phyloP scores from a whole-genome alignment of 2,888 invertebrate genomes.

The Julus scandinavius region DNA sequence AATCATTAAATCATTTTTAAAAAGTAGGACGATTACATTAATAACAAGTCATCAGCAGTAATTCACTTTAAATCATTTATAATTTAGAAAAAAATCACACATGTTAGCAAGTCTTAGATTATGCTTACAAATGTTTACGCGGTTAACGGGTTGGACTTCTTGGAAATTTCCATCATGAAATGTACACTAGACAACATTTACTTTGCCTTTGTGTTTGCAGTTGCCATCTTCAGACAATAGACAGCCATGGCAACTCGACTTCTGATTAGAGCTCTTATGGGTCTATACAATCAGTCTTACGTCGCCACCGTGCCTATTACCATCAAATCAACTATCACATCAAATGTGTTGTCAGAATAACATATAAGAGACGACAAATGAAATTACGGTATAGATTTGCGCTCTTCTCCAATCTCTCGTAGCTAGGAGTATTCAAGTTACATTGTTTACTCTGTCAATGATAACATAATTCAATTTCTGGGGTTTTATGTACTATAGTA shows the following conservation, averaged over 20 bases:
- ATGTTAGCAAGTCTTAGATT: no score
- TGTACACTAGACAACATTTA: no score
- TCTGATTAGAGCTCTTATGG: background rate
- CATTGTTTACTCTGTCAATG: constrained; percentile 17
- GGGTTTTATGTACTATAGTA: background rate
- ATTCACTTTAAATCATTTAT: no score
- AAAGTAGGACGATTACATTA: no score
- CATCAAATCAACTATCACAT: constrained; percentile 23
- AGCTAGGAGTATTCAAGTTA: background rate
- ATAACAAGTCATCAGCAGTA: no score
- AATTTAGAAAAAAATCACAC: no score
- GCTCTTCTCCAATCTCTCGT: background rate
- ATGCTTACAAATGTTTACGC: no score
- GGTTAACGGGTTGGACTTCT: no score
- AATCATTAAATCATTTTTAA: no score
- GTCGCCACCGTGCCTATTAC: background rate
- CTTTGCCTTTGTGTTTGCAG: no score
- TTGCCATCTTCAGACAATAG: constrained; percentile 22
- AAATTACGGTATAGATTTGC: background rate
- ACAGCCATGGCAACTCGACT: background rate
- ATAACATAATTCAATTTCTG: constrained; percentile 12
- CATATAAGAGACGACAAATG: constrained; percentile 18
- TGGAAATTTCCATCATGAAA: no score
- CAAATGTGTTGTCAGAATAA: background rate
- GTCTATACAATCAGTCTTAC: background rate